These are phyloP conservation scores for Spea multiplicata DNA, from an alignment of 2,113 vertebrate genomes.

Conservation along the genomic window DNA sequence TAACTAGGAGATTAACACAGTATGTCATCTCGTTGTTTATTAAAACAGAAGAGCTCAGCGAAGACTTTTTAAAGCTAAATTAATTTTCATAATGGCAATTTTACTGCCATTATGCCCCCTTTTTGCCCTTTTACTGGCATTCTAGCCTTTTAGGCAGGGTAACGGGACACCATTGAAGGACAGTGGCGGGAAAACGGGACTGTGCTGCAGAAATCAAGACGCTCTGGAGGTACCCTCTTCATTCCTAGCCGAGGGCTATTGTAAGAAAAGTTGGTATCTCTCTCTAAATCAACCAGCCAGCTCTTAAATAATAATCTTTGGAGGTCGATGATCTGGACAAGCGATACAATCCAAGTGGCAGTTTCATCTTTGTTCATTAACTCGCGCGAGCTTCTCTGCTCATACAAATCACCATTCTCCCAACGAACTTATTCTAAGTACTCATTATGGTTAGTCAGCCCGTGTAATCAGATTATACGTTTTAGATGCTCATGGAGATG, in stretches of 20 bases:
- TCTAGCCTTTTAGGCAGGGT: too few species aligned
- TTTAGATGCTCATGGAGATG: not conserved
- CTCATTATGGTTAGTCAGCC: not conserved
- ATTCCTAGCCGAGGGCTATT: not conserved
- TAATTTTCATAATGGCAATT: too few species aligned
- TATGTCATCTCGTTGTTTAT: too few species aligned
- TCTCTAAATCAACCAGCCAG: slow-evolving; percentile 13
- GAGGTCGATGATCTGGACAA: slow-evolving; percentile 8
- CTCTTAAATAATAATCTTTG: not conserved
- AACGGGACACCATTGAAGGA: too few species aligned
- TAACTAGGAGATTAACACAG: too few species aligned
- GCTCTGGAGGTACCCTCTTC: too few species aligned
- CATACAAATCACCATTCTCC: not conserved
- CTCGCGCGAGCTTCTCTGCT: not conserved
- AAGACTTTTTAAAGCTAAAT: too few species aligned
- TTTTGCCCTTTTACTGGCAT: too few species aligned
- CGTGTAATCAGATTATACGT: not conserved
- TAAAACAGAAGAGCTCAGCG: too few species aligned
- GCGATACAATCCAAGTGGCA: not conserved
- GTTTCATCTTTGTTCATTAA: not conserved
- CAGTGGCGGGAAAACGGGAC: too few species aligned
- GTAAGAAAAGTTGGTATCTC: not conserved
- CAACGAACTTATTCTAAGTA: not conserved
- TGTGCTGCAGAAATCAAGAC: too few species aligned
- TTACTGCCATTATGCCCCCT: too few species aligned